A percentile compares a stretch with the other conserved stretches of the same genome.
phyloP scores from a whole-genome alignment of 2,888 invertebrate genomes.

The Galerucella calmariensis region DNA sequence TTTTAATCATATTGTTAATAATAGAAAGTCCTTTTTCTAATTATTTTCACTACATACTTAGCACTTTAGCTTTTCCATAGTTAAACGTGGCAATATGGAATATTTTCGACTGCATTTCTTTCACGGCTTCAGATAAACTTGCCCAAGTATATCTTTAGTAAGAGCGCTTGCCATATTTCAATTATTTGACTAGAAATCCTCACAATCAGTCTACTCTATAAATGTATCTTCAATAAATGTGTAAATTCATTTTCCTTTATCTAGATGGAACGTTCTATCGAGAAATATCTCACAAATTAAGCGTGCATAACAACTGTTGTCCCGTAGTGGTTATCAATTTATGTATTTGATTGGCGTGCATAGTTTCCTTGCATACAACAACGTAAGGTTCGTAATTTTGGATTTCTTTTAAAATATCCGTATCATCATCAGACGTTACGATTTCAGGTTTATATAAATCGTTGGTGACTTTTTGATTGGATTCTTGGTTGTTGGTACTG shows the following conservation, averaged over 20 bases:
- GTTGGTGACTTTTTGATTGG: conserved; percentile 23
- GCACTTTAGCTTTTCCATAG: no score
- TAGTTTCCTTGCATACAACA: conserved; percentile 68
- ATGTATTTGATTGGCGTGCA: conserved; percentile 71
- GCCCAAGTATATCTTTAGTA: no score
- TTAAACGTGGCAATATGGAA: no score
- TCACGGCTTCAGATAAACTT: no score
- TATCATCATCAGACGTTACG: conserved; percentile 49
- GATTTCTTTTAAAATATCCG: conserved; percentile 61
- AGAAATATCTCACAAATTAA: conserved; percentile 57
- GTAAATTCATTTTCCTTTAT: not conserved
- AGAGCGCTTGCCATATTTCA: no score
- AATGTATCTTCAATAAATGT: not conserved
- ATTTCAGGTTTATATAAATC: conserved; percentile 37
- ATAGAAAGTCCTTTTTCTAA: no score
- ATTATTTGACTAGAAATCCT: not conserved
- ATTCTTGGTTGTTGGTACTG: conserved; percentile 51
- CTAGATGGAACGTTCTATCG: not conserved
- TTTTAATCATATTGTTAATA: no score
- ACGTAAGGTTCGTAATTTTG: conserved; percentile 65
- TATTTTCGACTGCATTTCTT: no score
- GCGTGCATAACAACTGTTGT: conserved; percentile 66
- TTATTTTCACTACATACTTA: no score
- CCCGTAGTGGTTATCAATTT: conserved; percentile 72
- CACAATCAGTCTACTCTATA: not conserved